Percentiles rank a stretch among this genome's conserved stretches.
Evolutionary conservation across 2,113 vertebrate species (phyloP).

Genomic region (Mellivora capensis): DNA sequence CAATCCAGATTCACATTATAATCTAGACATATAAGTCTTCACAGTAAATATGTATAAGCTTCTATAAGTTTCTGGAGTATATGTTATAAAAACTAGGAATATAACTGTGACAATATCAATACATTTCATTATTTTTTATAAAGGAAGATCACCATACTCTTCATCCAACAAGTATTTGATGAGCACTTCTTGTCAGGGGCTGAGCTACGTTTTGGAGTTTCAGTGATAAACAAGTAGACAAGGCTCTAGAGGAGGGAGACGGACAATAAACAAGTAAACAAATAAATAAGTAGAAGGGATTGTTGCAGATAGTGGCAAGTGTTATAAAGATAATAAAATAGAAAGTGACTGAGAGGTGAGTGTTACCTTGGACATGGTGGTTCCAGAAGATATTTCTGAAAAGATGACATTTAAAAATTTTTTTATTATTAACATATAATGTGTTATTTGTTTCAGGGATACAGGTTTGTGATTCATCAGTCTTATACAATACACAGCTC

Average conservation of each 20-base stretch:
- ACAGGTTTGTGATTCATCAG: too few species aligned
- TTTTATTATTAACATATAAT: too few species aligned
- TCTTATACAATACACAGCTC: too few species aligned
- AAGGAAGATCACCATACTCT: background rate
- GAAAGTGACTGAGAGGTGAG: background rate
- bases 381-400: background rate
- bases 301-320: background rate
- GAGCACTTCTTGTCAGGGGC: background rate
- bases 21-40: background rate
- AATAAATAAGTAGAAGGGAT: background rate
- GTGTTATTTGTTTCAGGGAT: too few species aligned
- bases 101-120: background rate
- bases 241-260: background rate
- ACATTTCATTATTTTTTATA: background rate
- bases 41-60: background rate
- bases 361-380: background rate
- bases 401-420: background rate
- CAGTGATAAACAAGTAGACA: background rate
- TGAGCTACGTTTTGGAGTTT: background rate
- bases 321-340: background rate
- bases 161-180: background rate
- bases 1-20: background rate
- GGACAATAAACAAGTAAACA: background rate
- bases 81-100: background rate
- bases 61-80: background rate